Evolutionary conservation across 2,888 invertebrate genomes (phyloP).

Genomic region (Perdita meconis): DNA sequence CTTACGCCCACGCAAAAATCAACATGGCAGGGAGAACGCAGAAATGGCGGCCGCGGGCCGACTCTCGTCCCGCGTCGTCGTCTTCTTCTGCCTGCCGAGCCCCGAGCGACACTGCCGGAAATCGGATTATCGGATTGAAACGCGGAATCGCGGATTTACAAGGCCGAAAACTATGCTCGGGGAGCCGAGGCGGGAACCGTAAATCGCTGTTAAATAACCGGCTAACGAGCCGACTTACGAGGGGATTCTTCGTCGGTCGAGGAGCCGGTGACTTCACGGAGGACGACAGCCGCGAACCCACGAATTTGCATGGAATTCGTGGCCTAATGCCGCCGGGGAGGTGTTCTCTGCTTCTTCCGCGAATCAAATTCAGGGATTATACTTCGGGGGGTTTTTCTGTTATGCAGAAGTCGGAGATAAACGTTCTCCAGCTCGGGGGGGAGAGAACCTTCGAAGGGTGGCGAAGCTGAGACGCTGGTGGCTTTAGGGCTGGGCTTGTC

Average conservation of each 20-base stretch:
- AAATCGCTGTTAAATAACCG: conserved; percentile 80
- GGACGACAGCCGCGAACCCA: background rate
- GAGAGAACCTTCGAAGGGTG: conserved; percentile 14
- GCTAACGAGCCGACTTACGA: conserved; percentile 82
- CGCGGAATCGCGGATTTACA: conserved; percentile 77
- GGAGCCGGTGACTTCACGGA: conserved; percentile 32
- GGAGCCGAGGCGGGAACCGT: conserved; percentile 34
- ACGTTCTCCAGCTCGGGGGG: conserved; percentile 44
- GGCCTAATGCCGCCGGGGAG: conserved; percentile 9
- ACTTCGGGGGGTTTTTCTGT: conserved; percentile 16
- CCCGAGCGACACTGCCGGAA: conserved; percentile 62
- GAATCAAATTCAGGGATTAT: conserved; percentile 21
- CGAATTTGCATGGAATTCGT: conserved; percentile 36
- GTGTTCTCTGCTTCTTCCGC: background rate
- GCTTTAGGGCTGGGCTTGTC: conserved; percentile 1
- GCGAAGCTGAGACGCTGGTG: background rate
- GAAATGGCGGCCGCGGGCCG: conserved; percentile 77
- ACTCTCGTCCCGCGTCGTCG: conserved; percentile 33
- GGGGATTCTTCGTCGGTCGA: conserved; percentile 64
- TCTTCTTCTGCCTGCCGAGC: conserved; percentile 23
- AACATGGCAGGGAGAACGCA: conserved; percentile 80
- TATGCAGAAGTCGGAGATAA: conserved; percentile 24
- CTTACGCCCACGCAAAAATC: conserved; percentile 76
- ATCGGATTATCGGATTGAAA: conserved; percentile 82
- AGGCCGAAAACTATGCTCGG: conserved; percentile 60